A percentile compares a stretch with the other conserved stretches of the same genome.
These are phyloP conservation scores for Fopius arisanus DNA, from an alignment of 1,140 invertebrate genomes.

Conservation along the genomic window DNA sequence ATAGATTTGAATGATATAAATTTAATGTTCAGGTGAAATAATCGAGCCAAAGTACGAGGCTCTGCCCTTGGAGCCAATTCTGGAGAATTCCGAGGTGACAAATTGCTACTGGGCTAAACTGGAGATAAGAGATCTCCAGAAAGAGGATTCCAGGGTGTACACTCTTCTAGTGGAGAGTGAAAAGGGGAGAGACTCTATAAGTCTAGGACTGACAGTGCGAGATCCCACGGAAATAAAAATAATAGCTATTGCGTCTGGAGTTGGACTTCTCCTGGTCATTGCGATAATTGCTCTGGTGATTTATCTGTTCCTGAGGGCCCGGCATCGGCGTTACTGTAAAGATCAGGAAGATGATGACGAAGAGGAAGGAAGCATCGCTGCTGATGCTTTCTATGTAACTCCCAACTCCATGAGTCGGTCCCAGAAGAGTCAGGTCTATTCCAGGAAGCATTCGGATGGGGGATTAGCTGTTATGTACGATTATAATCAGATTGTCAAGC, in stretches of 20 bases:
- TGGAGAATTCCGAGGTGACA: conserved; percentile 55
- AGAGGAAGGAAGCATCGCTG: conserved; percentile 58
- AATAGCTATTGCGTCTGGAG: conserved; percentile 52
- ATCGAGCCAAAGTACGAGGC: conserved; percentile 61
- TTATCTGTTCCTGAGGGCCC: conserved; percentile 49
- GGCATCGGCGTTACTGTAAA: conserved; percentile 52
- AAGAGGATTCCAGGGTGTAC: conserved; percentile 57
- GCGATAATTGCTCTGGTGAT: conserved; percentile 50
- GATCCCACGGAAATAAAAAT: conserved; percentile 58
- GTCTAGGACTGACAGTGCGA: conserved; percentile 52
- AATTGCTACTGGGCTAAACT: conserved; percentile 63
- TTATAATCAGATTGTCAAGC: conserved; percentile 59
- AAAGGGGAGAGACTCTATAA: conserved; percentile 59
- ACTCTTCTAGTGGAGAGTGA: conserved; percentile 59
- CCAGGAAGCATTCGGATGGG: conserved; percentile 50
- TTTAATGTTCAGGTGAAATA: conserved; percentile 50
- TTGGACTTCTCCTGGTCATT: conserved; percentile 53
- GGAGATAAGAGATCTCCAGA: conserved; percentile 57
- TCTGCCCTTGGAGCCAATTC: conserved; percentile 54
- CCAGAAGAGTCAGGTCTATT: conserved; percentile 40
- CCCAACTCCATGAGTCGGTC: conserved; percentile 41
- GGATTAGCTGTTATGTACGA: conserved; percentile 58
- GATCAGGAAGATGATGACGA: conserved; percentile 54
- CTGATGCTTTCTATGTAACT: conserved; percentile 53
- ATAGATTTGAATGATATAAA: too few relatives aligned